These are phyloP conservation scores for Zingel zingel DNA, from an alignment of 2,113 vertebrate genomes.

Conservation along the genomic window DNA sequence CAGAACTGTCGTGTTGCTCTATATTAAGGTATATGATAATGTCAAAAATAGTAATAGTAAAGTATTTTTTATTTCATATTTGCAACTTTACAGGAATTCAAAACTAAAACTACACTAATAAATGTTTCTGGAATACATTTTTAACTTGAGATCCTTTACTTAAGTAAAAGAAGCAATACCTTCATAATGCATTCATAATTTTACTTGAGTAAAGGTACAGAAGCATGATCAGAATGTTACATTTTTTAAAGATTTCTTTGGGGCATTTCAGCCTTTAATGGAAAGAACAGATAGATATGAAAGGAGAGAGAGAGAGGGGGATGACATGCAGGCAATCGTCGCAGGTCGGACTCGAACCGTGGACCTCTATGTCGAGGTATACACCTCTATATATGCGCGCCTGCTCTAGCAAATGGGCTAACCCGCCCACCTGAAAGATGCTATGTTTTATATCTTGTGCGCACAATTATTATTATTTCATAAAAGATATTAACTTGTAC, in stretches of 20 bases:
- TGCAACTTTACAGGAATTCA: neutral
- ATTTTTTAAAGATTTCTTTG: too few relatives aligned
- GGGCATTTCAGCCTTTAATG: too few relatives aligned
- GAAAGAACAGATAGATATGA: too few relatives aligned
- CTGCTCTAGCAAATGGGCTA: too few relatives aligned
- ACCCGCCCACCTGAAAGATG: neutral
- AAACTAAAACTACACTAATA: neutral
- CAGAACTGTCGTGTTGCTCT: neutral
- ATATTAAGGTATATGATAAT: too few relatives aligned
- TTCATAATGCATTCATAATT: neutral
- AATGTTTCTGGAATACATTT: neutral
- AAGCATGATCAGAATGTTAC: neutral
- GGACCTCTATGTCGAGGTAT: too few relatives aligned
- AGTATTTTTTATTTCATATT: too few relatives aligned
- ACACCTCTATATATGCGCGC: too few relatives aligned
- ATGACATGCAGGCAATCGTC: too few relatives aligned
- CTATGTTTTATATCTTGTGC: neutral
- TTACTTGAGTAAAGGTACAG: neutral
- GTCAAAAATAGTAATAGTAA: too few relatives aligned
- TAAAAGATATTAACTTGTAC: neutral
- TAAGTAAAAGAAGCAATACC: neutral
- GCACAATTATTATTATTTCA: neutral
- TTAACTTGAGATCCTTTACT: neutral
- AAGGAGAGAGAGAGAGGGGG: too few relatives aligned
- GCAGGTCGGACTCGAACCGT: too few relatives aligned